Evolutionary conservation across 2,888 invertebrate species (phyloP).

Genomic region (Leptogaster cylindrica): DNA sequence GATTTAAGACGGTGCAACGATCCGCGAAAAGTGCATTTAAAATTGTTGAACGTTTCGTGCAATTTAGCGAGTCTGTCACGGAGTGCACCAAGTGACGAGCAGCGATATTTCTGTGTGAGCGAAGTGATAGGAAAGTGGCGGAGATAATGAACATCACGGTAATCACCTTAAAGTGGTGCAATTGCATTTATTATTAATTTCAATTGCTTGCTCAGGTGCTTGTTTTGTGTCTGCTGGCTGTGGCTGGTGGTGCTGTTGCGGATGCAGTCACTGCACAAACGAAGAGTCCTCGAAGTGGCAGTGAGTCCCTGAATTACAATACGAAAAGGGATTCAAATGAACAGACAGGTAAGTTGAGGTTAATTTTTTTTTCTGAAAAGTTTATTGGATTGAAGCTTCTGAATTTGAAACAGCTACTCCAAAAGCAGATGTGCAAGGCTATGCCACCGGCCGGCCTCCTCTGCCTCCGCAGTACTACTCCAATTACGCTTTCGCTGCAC

Average conservation of each 20-base stretch:
- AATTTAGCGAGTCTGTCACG: not conserved
- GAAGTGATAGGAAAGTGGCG: not conserved
- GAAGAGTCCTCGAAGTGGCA: not conserved
- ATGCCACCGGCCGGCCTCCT: too few species aligned
- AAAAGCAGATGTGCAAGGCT: too few species aligned
- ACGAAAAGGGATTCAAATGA: conserved; percentile 6
- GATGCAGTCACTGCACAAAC: conserved; percentile 1
- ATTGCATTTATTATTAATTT: not conserved
- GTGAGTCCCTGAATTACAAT: not conserved
- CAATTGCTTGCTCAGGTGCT: conserved; percentile 3
- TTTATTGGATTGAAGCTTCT: too few species aligned
- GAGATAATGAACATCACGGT: conserved; percentile 25
- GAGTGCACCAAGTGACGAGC: too few species aligned
- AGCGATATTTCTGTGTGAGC: too few species aligned
- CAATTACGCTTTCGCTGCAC: not conserved
- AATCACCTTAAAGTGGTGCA: not conserved
- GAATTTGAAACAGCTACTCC: too few species aligned
- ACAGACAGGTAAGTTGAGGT: not conserved
- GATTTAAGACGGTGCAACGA: not conserved
- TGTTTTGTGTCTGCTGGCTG: conserved; percentile 4
- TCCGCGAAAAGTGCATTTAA: not conserved
- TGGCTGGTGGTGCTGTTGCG: not conserved
- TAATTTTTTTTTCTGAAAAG: too few species aligned
- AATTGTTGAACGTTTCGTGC: not conserved
- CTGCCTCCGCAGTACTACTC: too few species aligned